Conservation (phyloP, 1,140 invertebrate genomes). For the Aphelenchoides fujianensis region DNA sequence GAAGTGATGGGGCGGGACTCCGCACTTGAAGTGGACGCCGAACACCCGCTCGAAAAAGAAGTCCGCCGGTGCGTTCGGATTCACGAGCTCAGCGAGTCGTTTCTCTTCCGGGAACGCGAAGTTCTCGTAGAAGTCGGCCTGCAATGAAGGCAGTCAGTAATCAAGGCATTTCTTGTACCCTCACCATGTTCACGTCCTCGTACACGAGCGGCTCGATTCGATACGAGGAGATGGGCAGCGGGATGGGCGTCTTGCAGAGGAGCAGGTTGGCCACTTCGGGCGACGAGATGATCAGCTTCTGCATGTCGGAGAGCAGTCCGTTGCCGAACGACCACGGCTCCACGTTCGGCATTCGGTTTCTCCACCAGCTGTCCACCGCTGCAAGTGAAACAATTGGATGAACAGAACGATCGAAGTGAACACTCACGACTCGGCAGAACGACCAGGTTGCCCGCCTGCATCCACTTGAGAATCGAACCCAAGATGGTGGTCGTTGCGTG, state of each 20-base stretch:
- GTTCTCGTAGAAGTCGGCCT: conserved; percentile 25
- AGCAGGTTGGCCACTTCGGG: conserved; percentile 41
- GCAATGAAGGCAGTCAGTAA: conserved; percentile 27
- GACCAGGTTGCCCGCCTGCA: conserved; percentile 37
- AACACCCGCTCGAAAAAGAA: conserved; percentile 45
- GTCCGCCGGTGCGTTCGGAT: conserved; percentile 29
- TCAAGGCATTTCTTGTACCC: neutral
- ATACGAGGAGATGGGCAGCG: conserved; percentile 41
- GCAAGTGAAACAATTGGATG: neutral
- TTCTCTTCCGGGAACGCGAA: conserved; percentile 26
- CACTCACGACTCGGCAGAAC: conserved; percentile 26
- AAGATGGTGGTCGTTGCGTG: conserved; percentile 47
- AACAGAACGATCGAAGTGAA: neutral
- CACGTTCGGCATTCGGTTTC: conserved; percentile 22
- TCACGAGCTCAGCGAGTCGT: conserved; percentile 20
- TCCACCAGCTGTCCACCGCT: conserved; percentile 32
- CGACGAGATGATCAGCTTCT: conserved; percentile 41
- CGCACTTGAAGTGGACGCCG: conserved; percentile 38
- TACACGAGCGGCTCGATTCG: conserved; percentile 28
- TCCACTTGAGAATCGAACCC: conserved; percentile 41
- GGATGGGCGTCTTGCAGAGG: conserved; percentile 38
- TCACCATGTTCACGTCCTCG: conserved; percentile 37
- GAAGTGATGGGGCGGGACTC: conserved; percentile 30
- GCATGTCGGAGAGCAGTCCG: conserved; percentile 37
- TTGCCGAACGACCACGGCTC: conserved; percentile 47